These are phyloP conservation scores for Psephotus haematonotus DNA, from an alignment of 2,113 vertebrate species.

Conservation along the genomic window DNA sequence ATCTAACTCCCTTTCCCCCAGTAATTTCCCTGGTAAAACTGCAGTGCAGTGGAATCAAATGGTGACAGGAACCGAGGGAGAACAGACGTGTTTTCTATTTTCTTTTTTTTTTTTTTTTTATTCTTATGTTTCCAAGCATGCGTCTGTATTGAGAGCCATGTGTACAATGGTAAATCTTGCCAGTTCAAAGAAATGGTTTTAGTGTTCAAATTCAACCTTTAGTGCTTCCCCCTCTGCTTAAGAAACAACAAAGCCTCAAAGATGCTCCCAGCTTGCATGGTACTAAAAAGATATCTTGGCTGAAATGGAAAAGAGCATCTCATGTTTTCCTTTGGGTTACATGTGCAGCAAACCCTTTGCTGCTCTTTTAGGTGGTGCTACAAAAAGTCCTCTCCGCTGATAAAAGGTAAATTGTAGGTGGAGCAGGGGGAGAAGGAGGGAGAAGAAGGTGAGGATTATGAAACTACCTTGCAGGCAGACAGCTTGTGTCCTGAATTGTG, in stretches of 20 bases:
- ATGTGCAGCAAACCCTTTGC: background rate
- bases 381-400: background rate
- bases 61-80: slow-evolving; percentile 54
- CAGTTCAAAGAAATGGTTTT: slow-evolving; percentile 56
- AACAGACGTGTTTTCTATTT: slow-evolving; percentile 27
- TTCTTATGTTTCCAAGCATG: background rate
- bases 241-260: slow-evolving; percentile 56
- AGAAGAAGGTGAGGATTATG: background rate
- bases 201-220: slow-evolving; percentile 41
- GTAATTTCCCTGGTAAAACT: slow-evolving; percentile 62
- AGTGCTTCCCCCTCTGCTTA: background rate
- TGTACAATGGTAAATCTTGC: background rate
- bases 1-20: slow-evolving; percentile 40
- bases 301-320: slow-evolving; percentile 42
- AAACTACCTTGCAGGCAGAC: background rate
- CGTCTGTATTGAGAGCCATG: background rate
- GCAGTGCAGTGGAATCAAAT: slow-evolving; percentile 54
- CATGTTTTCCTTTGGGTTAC: slow-evolving; percentile 40
- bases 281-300: slow-evolving; percentile 36
- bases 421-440: background rate
- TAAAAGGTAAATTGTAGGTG: background rate
- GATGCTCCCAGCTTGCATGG: slow-evolving; percentile 47
- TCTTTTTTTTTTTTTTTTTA: background rate
- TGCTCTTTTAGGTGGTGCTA: background rate
- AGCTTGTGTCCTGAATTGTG: background rate